Evolutionary conservation across 2,113 vertebrate species (phyloP).

Genomic region (Seriola dumerili): DNA sequence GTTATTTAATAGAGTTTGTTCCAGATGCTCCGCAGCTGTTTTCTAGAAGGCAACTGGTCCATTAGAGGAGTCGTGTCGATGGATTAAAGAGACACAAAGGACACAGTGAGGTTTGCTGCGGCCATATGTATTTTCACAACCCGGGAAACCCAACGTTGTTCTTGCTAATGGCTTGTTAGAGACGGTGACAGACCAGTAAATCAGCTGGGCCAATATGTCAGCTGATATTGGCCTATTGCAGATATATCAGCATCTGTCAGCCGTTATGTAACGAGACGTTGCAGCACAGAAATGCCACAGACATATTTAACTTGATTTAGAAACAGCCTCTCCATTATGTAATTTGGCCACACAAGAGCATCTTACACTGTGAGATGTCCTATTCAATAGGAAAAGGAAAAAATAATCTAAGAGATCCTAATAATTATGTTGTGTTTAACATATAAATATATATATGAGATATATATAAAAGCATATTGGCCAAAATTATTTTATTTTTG

Average conservation of each 20-base stretch:
- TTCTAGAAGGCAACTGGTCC: slow-evolving; percentile 12
- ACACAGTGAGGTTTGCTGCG: neutral
- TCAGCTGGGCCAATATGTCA: neutral
- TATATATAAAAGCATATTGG: neutral
- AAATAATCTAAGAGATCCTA: no score
- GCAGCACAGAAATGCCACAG: neutral
- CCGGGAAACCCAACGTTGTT: neutral
- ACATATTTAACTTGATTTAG: neutral
- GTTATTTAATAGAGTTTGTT: slow-evolving; percentile 34
- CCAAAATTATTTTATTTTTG: neutral
- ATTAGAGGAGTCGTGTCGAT: neutral
- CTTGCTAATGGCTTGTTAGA: slow-evolving; percentile 7
- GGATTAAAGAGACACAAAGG: slow-evolving; percentile 1
- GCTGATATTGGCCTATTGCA: neutral
- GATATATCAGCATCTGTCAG: neutral
- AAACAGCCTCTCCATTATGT: neutral
- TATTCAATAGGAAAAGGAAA: neutral
- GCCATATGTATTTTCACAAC: neutral
- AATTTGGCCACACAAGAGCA: neutral
- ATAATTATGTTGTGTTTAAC: no score
- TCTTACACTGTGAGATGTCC: neutral
- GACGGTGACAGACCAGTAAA: neutral
- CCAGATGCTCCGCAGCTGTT: slow-evolving; percentile 44
- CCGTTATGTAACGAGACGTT: neutral
- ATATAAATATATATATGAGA: no score